Evolutionary conservation across 2,888 invertebrate genomes (phyloP).

Genomic region (Cylloceria caligata): DNA sequence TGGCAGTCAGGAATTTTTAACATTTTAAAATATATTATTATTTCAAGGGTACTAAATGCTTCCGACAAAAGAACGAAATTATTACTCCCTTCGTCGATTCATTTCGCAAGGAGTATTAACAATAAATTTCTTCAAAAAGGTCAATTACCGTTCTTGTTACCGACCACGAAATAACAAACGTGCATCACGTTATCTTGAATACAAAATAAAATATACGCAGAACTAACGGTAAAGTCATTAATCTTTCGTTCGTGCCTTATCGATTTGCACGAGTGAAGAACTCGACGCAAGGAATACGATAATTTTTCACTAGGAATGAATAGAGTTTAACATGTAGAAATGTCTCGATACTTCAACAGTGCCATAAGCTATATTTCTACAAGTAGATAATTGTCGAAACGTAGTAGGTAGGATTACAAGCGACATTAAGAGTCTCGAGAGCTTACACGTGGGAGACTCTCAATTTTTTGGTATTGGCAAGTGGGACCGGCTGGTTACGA

Average conservation of each 20-base stretch:
- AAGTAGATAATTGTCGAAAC: background rate
- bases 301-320: background rate
- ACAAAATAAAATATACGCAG: no score
- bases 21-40: no score
- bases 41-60: no score
- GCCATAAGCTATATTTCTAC: constrained; percentile 1
- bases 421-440: background rate
- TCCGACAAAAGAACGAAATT: no score
- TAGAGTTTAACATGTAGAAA: background rate
- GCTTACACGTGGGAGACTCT: constrained; percentile 35
- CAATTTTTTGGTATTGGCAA: constrained; percentile 9
- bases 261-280: background rate
- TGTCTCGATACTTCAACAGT: background rate
- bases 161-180: background rate
- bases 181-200: no score
- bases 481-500: background rate
- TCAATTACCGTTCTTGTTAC: background rate
- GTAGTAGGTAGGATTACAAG: background rate
- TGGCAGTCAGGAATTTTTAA: no score
- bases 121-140: background rate
- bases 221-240: background rate
- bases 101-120: no score
- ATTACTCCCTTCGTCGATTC: no score
- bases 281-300: no score
- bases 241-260: background rate